Base-by-base conservation (phyloP, 2,888 invertebrate species). In the Diachrysia chrysitis region DNA sequence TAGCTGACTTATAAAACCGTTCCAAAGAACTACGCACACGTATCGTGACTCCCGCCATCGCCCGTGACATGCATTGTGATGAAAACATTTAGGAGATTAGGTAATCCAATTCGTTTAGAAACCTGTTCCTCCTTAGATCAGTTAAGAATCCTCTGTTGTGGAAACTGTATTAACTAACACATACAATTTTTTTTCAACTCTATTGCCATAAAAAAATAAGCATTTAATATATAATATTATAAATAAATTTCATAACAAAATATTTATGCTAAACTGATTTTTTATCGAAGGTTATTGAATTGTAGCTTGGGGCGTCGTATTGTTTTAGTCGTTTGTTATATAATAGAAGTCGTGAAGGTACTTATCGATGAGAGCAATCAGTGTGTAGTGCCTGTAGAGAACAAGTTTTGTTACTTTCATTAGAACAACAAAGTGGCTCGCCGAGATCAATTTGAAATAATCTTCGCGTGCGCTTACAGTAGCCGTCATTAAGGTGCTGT, bases 21-120 rank as follows among this genome's bases (percentile, higher is more conserved):
- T 85, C 88, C 85, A 85, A 87, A 85, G 85, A 81, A 80, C 73
- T 71, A 69, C 59, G 69, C 69, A 71, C 61, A 54, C 51, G 32
- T 32, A 10, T 19, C 57, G 32, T 32, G 35, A 32, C 42, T 17
- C 53, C 70, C 63, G 48, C 60, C 64, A 62, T 60, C 32, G 37
- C 9, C 42, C 88, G 90, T 86, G 91, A 78, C 70, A 69, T 72
- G 90, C 83, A 89, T 92, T 75, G 66, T 82, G 83, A 91, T 87
- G 84, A 81, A 83, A 78, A 78, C 74, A 85, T 81, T 81, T 83
- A 76, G 73, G 74, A 71, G 79, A 90, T 90, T 87, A 83, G 70
- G 85, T 84, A 90, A 90, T 82, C 60, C 19, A 58, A 56, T 66
- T 68, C 57, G 77, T 81, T 89, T 87, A 86, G 87, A 87, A 88